Evolutionary conservation across 2,888 invertebrate species (phyloP), one percentile per base, ranked within the genome.

Genomic region (Rutpela maculata): DNA sequence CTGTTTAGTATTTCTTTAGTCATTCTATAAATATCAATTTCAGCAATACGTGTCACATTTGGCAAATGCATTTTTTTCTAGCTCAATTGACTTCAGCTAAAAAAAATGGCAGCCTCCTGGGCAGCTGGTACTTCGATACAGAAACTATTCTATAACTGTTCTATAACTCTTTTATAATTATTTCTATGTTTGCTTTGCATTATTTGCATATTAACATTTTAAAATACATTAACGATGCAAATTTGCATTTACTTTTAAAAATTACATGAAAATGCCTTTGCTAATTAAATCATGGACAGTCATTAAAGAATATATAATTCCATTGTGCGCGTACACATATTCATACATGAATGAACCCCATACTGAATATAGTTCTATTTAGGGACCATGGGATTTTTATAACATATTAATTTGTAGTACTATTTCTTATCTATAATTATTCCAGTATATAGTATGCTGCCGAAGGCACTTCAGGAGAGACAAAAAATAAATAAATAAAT

Each of bases 41-140:
- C 31, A n/a, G 62, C 43, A 67, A 12, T 22, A 55, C 50, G 55
- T 55, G 10, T 55, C 50, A 35, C 38, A 17, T 66, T 43, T 38
- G 6, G 66, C 66, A 19, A 50, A 38, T 67, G 67, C 43, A 67
- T 55, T 55, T 55, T n/a, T 67, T 17, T 31, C 7, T n/a, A 31
- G 22, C 0, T 5, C n/a, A 65, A 35, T 15, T 43, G 5, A 43
- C 15, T 12, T 10, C 7, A 10, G 38, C 12, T 35, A 65, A 65
- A 65, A 65, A 35, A 65, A 65, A 19, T 60, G 31, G 6, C 31
- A 62, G 31, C 50, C 0, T 43, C 43, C 12, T 4, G 4, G 50
- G n/a, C 50, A 50, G 50, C 50, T 50, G 50, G 7, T 43, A 15
- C 15, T 43, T 38, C 9, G 3, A 10, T 43, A 12, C 12, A 43